Base-by-base conservation (phyloP, 2,797 vertebrate genomes). In the Bovichtus diacanthus region DNA sequence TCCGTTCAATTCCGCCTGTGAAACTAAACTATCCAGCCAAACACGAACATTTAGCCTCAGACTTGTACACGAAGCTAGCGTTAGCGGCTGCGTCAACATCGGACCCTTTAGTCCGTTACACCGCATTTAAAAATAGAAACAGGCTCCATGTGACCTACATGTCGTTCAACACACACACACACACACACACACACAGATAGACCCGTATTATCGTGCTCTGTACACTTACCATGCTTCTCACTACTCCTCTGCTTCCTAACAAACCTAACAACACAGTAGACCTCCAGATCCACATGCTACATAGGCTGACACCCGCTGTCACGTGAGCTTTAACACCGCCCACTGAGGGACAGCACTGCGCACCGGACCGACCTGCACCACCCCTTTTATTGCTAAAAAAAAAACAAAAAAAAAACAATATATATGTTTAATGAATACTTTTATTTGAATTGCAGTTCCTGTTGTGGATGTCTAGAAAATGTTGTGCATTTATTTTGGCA, bases 221-320 rank as follows among this genome's bases (percentile, higher is more conserved):
- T 13, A 0, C 13, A 43, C 93, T 87, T 53, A 96, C 95, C 95
- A 96, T 96, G 3, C 68, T 83, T 87, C 91, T 87, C 0, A 39
- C 1, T 0, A 84, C 1, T 8, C 83, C 87, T 55, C 66, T 73
- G 31, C 74, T 82, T 0, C 88, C 87, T 0, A 93, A 0, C 1
- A 87, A 1, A 1, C 86, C 89, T 0, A 94, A 27, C 3, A 94
- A 1, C 3, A 90, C 18, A 0, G 76, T n/a, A 0, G 85, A 43
- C n/a, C 55, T 80, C 0, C 38, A 1, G 0, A 93, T 18, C 81
- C 84, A 78, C 95, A 95, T 95, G 1, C n/a, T n/a, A n/a, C n/a
- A n/a, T 0, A 31, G 3, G 27, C 1, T 54, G 36, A 56, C 2
- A 1, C 0, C 12, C 0, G 1, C 0, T 7, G 27, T 87, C 77